These are phyloP conservation scores for Ecdyonurus torrentis DNA, from an alignment of 2,888 invertebrate genomes.

Conservation along the genomic window DNA sequence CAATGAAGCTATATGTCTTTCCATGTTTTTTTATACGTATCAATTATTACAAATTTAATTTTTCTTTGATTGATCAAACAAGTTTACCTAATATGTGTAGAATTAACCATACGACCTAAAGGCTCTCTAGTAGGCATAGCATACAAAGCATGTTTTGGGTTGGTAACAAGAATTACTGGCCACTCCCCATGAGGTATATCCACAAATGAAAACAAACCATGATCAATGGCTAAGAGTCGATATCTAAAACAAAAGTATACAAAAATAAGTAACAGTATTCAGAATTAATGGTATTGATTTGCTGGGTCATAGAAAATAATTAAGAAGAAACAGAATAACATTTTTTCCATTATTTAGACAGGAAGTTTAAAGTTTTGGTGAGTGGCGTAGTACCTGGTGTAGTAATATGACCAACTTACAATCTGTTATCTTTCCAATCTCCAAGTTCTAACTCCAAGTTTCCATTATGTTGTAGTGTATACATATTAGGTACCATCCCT, in stretches of 20 bases:
- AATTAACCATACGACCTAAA: slow-evolving; percentile 40
- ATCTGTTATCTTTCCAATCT: slow-evolving; percentile 83
- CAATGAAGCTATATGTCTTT: no score
- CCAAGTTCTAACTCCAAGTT: slow-evolving; percentile 75
- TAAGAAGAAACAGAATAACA: not conserved
- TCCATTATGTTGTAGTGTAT: slow-evolving; percentile 42
- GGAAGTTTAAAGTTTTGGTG: no score
- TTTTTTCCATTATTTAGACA: not conserved
- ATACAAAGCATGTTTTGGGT: slow-evolving; percentile 74
- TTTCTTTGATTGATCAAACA: no score
- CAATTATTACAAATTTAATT: no score
- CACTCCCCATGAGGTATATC: slow-evolving; percentile 59
- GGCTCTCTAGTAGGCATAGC: slow-evolving; percentile 59
- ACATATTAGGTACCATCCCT: slow-evolving; percentile 66
- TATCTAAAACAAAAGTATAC: slow-evolving; percentile 34
- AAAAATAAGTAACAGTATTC: not conserved
- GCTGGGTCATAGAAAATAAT: not conserved
- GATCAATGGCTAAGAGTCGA: slow-evolving; percentile 71
- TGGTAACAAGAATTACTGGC: slow-evolving; percentile 72
- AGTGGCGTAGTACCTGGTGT: no score
- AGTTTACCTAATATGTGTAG: slow-evolving; percentile 55
- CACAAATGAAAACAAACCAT: slow-evolving; percentile 71
- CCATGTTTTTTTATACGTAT: no score
- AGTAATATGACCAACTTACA: slow-evolving; percentile 35
- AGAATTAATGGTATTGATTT: not conserved